These are phyloP conservation scores for Sesia bembeciformis DNA, from an alignment of 2,888 invertebrate genomes.

Conservation along the genomic window DNA sequence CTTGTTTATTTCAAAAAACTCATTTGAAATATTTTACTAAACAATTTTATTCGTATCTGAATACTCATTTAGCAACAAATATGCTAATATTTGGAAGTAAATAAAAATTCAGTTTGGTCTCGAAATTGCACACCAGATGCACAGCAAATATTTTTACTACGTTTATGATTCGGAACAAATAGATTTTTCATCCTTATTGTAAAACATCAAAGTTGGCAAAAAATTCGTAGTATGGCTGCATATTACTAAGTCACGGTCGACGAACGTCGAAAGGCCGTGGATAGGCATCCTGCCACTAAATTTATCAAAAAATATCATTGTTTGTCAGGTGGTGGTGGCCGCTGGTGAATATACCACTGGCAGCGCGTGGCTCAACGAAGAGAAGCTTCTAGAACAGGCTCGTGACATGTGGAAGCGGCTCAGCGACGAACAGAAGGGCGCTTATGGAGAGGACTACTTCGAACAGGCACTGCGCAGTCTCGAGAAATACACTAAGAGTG, in stretches of 20 bases:
- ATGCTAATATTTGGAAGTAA: not conserved
- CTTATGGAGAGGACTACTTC: slow-evolving; percentile 89
- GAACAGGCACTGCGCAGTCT: slow-evolving; percentile 85
- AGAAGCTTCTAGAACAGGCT: slow-evolving; percentile 79
- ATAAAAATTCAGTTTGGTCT: too few relatives aligned
- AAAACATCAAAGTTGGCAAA: too few relatives aligned
- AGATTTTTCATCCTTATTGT: too few relatives aligned
- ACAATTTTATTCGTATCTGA: not conserved
- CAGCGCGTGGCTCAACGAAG: slow-evolving; percentile 83
- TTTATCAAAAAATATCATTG: not conserved
- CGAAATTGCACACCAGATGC: too few relatives aligned
- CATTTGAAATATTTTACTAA: too few relatives aligned
- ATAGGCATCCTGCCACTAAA: too few relatives aligned
- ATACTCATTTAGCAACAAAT: not conserved
- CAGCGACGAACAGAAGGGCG: slow-evolving; percentile 82
- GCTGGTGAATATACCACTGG: slow-evolving; percentile 90
- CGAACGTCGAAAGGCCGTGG: too few relatives aligned
- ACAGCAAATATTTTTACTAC: too few relatives aligned
- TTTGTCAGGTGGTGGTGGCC: slow-evolving; percentile 79
- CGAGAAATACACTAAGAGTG: slow-evolving; percentile 84
- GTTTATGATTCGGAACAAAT: too few relatives aligned
- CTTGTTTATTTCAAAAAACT: too few relatives aligned
- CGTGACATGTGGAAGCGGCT: slow-evolving; percentile 89
- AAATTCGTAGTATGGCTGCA: too few relatives aligned
- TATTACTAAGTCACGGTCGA: too few relatives aligned